These are phyloP conservation scores for Acronicta alni DNA, from an alignment of 2,888 invertebrate species.

Conservation along the genomic window DNA sequence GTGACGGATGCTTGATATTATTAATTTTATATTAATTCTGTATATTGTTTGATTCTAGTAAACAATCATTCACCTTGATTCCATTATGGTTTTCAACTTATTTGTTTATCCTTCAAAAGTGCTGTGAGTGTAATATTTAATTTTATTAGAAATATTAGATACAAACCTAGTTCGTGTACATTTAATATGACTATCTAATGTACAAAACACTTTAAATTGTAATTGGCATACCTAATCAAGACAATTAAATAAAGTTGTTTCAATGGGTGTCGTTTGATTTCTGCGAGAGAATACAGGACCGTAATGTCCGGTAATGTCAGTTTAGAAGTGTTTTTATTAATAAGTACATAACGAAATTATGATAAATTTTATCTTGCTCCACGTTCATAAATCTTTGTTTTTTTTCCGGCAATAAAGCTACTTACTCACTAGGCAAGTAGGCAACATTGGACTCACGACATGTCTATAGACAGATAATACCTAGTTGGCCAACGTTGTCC, in stretches of 20 bases:
- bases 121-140: constrained; percentile 48
- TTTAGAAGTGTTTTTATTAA: too few relatives aligned
- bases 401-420: too few relatives aligned
- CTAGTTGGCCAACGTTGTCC: too few relatives aligned
- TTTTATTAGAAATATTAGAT: constrained; percentile 36
- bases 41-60: neutral
- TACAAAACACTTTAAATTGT: constrained; percentile 53
- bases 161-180: constrained; percentile 29
- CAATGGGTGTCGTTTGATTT: constrained; percentile 21
- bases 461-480: too few relatives aligned
- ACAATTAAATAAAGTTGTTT: constrained; percentile 54
- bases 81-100: neutral
- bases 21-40: neutral
- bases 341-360: too few relatives aligned
- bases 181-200: constrained; percentile 50
- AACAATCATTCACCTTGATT: too few relatives aligned
- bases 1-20: constrained; percentile 35
- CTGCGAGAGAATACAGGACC: too few relatives aligned
- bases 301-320: too few relatives aligned
- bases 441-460: too few relatives aligned
- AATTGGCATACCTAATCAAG: constrained; percentile 57
- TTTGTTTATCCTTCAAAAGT: constrained; percentile 10
- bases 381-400: too few relatives aligned
- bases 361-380: too few relatives aligned
- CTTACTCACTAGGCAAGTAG: too few relatives aligned